Evolutionary conservation across 2,888 invertebrate genomes (phyloP), one percentile per base, ranked within the genome.

Genomic region (Polyommatus icarus): DNA sequence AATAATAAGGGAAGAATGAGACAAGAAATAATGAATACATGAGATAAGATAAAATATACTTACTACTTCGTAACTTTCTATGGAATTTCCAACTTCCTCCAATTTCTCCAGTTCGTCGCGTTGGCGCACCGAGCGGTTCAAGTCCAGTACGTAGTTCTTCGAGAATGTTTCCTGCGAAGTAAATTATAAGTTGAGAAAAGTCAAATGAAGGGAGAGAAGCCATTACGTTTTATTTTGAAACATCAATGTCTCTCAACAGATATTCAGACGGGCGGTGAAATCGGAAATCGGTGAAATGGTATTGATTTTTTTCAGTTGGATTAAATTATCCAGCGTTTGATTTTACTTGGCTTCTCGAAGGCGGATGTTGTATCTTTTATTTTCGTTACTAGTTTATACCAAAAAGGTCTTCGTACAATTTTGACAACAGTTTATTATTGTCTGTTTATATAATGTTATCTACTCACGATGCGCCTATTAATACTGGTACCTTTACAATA

Each of bases 31-130:
- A 40, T 10, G 40, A 40, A 40, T 40, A 40, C 40, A 40, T 24
- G 61, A 61, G 10, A 24, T 12, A 10, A 24, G 61, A 61, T 24
- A 24, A 12, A 24, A 61, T 61, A 76, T 78, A 93, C 96, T 95
- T 91, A 98, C 98, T 85, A 99, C 96, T 46, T 92, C 91, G 73
- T 84, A 92, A 0, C 84, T 40, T 4, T 93, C 93, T 1, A 94
- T 83, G 0, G 81, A 80, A 32, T 82, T 86, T 0, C 84, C 78
- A 0, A 92, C 73, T 0, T 79, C 79, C 0, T 88, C 88, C 1
- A 92, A 32, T 40, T 83, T 87, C 18, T 88, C 88, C 0, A 88
- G 18, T 75, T 94, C 94, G 8, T 94, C 89, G 0, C 84, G 84
- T 79, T 91, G 90, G 0, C 91, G 86, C 18, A 94, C 90, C 0